phyloP scores from a whole-genome alignment of 2,888 invertebrate species.

The Oasisia sp. region DNA sequence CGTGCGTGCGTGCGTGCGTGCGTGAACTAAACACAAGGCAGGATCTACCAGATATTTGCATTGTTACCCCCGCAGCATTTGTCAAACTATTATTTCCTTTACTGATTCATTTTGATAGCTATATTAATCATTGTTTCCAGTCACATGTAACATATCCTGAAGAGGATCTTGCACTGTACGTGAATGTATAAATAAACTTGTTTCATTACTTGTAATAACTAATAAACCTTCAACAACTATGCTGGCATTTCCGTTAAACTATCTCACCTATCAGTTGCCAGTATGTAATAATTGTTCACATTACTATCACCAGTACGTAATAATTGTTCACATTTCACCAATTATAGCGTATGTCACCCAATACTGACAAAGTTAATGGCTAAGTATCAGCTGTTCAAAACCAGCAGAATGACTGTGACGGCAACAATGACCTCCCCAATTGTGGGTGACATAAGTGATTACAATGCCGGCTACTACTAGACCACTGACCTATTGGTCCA shows the following conservation, averaged over 20 bases:
- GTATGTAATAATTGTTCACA: neutral
- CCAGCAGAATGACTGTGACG: slow-evolving; percentile 2
- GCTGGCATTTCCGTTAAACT: neutral
- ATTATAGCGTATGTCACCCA: neutral
- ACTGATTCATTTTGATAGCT: neutral
- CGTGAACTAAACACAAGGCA: neutral
- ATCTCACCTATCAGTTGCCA: neutral
- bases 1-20: too few relatives aligned
- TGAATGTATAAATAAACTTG: too few relatives aligned
- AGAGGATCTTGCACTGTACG: too few relatives aligned
- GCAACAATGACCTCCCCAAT: neutral
- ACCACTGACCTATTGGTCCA: slow-evolving; percentile 82
- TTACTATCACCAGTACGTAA: neutral
- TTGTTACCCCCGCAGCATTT: neutral
- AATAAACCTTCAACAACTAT: too few relatives aligned
- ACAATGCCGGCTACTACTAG: too few relatives aligned
- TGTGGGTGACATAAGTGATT: too few relatives aligned
- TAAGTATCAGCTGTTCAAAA: neutral
- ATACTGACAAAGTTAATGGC: neutral
- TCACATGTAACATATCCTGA: too few relatives aligned
- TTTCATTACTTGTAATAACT: too few relatives aligned
- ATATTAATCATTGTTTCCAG: neutral
- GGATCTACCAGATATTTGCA: neutral
- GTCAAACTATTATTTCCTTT: neutral
- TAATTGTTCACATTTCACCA: neutral